Base-by-base conservation (phyloP, 2,888 invertebrate species). In the Rotaria socialis region DNA sequence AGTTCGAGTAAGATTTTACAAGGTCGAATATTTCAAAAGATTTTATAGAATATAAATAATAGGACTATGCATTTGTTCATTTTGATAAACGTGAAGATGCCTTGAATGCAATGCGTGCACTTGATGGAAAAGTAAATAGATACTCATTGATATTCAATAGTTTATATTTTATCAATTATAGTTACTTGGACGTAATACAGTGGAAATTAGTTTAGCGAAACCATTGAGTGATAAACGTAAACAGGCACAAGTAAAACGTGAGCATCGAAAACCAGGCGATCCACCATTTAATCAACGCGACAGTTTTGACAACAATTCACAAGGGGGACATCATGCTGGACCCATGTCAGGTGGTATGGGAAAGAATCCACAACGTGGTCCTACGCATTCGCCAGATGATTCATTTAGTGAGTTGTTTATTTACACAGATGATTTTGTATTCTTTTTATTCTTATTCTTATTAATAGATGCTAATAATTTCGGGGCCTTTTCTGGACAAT, bases 21-120 rank as follows among this genome's bases (percentile, higher is more conserved):
- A 14, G 0, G 11, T 52, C 14, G 14, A 52, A 52, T 14, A 11
- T 52, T 3, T 11, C 14, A 52, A 11, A 52, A 52, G 2, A 52
- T 11, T 11, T 52, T 14, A 14, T 52, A 11, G 2, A 14, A 14
- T 14, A 3, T 11, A 14, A 11, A 52, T 3, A 56, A 27, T 97
- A 98, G 93, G 98, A 99, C 92, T 99, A 98, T 92, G 98, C 97
- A 88, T 99, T 99, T 93, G 95, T 99, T 90, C 98, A 99, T 93
- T 99, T 97, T 92, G 96, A 97, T 92, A 97, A 98, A 91, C 94
- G 99, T 91, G 97, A 97, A 90, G 94, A 95, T 92, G 97, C 98
- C 89, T 94, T 97, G 84, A 95, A 95, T 93, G 96, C 95, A 89
- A 91, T 92, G 91, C 89, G 90, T 35, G 90, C 89, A 35, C 88